Percentiles rank a stretch among this genome's conserved stretches.
phyloP scores from a whole-genome alignment of 1,140 invertebrate species.

The Helicorthomorpha holstii region DNA sequence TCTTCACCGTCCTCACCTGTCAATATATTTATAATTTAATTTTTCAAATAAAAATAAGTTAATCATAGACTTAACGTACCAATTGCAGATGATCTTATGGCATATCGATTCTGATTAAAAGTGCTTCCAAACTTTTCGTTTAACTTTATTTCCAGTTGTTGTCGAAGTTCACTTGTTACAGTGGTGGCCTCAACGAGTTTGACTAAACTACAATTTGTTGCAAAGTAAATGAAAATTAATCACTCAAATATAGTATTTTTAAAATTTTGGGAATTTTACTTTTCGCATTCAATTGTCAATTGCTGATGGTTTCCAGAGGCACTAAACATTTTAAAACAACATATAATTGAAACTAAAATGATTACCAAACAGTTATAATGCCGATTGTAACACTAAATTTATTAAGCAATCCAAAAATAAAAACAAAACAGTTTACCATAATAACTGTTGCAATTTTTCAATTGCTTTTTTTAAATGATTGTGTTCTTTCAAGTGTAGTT shows the following conservation, averaged over 20 bases:
- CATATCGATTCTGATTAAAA: slow-evolving; percentile 16
- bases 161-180: not conserved
- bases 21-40: not conserved
- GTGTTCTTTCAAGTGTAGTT: not conserved
- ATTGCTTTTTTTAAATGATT: not conserved
- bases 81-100: slow-evolving; percentile 44
- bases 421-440: not conserved
- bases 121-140: not conserved
- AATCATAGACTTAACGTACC: slow-evolving; percentile 19
- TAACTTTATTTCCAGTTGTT: not conserved
- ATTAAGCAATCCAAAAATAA: not conserved
- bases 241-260: not conserved
- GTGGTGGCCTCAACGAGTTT: not conserved
- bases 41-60: not conserved
- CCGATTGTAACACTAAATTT: not conserved
- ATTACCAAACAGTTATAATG: not conserved
- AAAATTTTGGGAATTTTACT: not conserved
- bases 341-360: not conserved
- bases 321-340: not conserved
- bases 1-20: slow-evolving; percentile 51
- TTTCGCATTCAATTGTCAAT: not conserved
- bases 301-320: not conserved
- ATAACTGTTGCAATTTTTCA: not conserved
- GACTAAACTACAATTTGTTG: not conserved
- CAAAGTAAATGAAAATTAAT: not conserved